Base-by-base conservation (phyloP, 2,888 invertebrate genomes). In the Agapostemon virescens region DNA sequence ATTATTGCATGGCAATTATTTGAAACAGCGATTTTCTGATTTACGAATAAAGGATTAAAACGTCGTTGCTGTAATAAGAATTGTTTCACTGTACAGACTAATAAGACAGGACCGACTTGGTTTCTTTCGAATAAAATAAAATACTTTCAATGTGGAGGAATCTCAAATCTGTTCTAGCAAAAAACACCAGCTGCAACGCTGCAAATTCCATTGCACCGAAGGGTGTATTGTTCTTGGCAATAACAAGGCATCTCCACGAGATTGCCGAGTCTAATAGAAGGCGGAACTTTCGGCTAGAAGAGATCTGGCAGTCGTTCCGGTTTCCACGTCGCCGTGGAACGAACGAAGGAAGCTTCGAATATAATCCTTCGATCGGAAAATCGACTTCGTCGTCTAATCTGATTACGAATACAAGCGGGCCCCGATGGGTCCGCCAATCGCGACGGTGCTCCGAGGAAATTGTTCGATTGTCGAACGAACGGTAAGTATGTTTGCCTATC, bases 401-500 rank as follows among this genome's bases (percentile, higher is more conserved):
- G 79, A 79, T 79, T 77, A 79, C 67, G 78, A 77, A 77, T 58
- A 66, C 71, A 66, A 66, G 78, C 38, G 9, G 55, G 13, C 23
- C 55, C 23, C 55, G 23, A 45, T 13, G 40, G 49, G 40, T 61
- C 26, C 45, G 49, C 0, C 42, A 38, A 72, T 72, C 77, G 77
- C 26, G 38, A 40, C 64, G 55, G 55, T 23, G 36, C 36, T 52
- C 38, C 23, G 69, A 70, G 74, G 69, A 55, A 83, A 85, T 78
- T 61, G 69, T 49, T 76, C 71, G 73, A 77, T 71, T 61, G 82
- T 74, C 64, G 64, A 81, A 74, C 66, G 68, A 82, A 66, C 61
- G 77, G 68, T 77, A 75, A 81, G 74, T 70, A 66, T 49, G 82
- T 81, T 81, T 75, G 73, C 73, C 52, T 38, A 49, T 42, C 55